Conservation (phyloP, 2,888 invertebrate genomes). For the Zele albiditarsus region DNA sequence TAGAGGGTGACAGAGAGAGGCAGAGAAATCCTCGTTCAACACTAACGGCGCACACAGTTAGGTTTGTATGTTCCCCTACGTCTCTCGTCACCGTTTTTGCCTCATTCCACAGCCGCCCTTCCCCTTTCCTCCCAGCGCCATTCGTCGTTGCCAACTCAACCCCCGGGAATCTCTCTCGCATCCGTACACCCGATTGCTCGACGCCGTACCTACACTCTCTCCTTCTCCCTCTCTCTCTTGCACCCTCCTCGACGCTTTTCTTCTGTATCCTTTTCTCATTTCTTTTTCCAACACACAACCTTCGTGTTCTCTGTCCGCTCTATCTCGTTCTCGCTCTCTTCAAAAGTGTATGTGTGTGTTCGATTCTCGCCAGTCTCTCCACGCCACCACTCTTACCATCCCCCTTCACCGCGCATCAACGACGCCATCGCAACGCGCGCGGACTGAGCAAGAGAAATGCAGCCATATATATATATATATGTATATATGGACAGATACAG, state of each 20-base stretch:
- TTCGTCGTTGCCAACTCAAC: background rate
- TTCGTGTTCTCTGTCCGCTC: conserved; percentile 52
- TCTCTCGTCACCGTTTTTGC: background rate
- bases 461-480: background rate
- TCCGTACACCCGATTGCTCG: background rate
- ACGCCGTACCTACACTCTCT: background rate
- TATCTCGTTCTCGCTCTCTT: conserved; percentile 6
- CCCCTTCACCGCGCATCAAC: background rate
- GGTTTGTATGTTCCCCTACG: conserved; percentile 20
- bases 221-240: background rate
- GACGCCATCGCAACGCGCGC: background rate
- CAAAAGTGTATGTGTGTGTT: background rate
- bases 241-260: background rate
- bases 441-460: background rate
- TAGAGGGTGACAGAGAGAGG: conserved; percentile 17
- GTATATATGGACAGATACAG: background rate
- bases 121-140: background rate
- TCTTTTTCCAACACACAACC: background rate
- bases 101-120: background rate
- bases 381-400: background rate
- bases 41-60: conserved; percentile 22
- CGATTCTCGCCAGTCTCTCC: background rate
- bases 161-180: background rate
- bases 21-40: conserved; percentile 18
- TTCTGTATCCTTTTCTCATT: background rate